A percentile compares a stretch with the other conserved stretches of the same genome.
Evolutionary conservation across 23 tunicate genomes (phyloP).

Genomic region (Trididemnum clinides): DNA sequence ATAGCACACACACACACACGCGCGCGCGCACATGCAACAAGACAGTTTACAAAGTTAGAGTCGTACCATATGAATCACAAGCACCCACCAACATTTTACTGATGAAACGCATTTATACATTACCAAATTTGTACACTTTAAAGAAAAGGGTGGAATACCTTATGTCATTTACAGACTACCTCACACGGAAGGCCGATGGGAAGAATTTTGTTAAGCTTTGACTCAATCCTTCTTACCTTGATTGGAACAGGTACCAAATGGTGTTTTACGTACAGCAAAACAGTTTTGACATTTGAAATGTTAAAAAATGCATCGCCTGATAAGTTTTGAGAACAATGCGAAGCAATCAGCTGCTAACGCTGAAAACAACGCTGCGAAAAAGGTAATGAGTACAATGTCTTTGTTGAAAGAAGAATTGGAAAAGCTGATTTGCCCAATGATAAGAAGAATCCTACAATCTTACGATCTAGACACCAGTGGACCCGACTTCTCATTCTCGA

Average conservation of each 20-base stretch:
- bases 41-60: background rate
- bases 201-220: background rate
- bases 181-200: background rate
- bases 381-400: background rate
- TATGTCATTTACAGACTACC: background rate
- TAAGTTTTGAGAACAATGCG: background rate
- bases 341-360: background rate
- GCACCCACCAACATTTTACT: background rate
- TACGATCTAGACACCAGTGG: constrained; percentile 1
- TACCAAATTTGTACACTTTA: background rate
- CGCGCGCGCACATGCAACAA: too few relatives aligned
- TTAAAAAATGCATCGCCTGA: background rate
- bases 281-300: background rate
- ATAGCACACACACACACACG: background rate
- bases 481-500: background rate
- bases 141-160: constrained; percentile 13
- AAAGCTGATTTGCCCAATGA: background rate
- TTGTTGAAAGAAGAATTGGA: background rate
- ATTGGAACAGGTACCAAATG: background rate
- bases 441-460: background rate
- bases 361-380: background rate
- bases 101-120: background rate
- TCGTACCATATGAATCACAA: background rate
- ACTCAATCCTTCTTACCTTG: background rate
- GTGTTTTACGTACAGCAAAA: background rate